Conservation (phyloP, 2,888 invertebrate genomes). For the Leuctra nigra region DNA sequence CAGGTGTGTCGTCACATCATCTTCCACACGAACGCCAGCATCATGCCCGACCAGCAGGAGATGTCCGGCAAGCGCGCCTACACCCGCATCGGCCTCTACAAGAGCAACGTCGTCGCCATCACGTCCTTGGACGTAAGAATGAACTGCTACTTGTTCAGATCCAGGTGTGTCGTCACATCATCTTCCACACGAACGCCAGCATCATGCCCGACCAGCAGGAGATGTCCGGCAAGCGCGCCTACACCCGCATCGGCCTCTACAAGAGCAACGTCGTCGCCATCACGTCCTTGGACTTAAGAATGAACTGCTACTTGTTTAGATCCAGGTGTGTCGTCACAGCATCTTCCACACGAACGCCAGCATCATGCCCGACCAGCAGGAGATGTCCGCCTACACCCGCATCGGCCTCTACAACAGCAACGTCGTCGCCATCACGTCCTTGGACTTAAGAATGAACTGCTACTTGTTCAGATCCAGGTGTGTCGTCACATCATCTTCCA, state of each 20-base stretch:
- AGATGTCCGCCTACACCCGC: constrained; percentile 51
- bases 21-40: constrained; percentile 38
- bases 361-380: constrained; percentile 30
- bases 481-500: too few relatives aligned
- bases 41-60: constrained; percentile 31
- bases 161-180: constrained; percentile 36
- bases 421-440: constrained; percentile 73
- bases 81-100: constrained; percentile 61
- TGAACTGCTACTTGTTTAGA: too few relatives aligned
- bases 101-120: constrained; percentile 72
- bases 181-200: constrained; percentile 38
- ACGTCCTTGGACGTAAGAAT: too few relatives aligned
- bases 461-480: constrained; percentile 35
- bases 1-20: constrained; percentile 37
- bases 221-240: constrained; percentile 42
- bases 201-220: constrained; percentile 32
- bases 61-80: constrained; percentile 44
- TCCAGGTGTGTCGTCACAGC: constrained; percentile 36
- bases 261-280: constrained; percentile 73
- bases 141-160: too few relatives aligned
- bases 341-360: too few relatives aligned
- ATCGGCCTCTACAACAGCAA: constrained; percentile 68
- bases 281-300: too few relatives aligned
- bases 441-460: too few relatives aligned
- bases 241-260: constrained; percentile 62